Conservation (phyloP, 1,140 invertebrate species). For the Ladona fulva region DNA sequence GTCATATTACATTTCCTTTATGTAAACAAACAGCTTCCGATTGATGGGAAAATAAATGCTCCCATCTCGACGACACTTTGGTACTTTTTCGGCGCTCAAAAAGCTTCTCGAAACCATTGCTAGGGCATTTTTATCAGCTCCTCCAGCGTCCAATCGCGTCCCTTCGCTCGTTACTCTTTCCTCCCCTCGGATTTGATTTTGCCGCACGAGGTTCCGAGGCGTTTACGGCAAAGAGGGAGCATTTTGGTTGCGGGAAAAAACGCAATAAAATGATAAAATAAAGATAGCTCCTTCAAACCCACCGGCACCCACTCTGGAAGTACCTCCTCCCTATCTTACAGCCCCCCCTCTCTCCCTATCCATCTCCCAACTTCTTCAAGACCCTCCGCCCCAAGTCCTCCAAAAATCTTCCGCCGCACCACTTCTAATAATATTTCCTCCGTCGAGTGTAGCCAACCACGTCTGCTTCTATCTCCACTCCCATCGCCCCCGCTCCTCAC, state of each 20-base stretch:
- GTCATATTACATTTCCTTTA: too few species aligned
- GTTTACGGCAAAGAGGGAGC: neutral
- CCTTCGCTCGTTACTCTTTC: neutral
- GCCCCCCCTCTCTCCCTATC: neutral
- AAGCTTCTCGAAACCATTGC: too few species aligned
- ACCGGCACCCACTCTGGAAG: neutral
- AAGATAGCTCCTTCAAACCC: neutral
- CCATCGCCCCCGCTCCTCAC: neutral
- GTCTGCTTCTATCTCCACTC: neutral
- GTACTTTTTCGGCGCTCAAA: too few species aligned
- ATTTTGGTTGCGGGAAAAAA: neutral
- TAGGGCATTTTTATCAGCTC: neutral
- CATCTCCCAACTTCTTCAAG: neutral
- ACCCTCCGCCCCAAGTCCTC: too few species aligned
- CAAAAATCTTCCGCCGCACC: too few species aligned
- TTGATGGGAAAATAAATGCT: too few species aligned
- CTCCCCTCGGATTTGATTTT: neutral
- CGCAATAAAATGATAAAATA: conserved; percentile 8
- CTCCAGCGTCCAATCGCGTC: neutral
- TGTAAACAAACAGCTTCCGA: too few species aligned
- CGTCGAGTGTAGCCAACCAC: too few species aligned
- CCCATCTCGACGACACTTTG: too few species aligned
- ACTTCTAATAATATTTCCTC: too few species aligned
- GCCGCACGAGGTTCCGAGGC: neutral
- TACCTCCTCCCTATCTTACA: neutral